Conservation (phyloP, 2,797 vertebrate genomes). For the Tokudaia muenninki region DNA sequence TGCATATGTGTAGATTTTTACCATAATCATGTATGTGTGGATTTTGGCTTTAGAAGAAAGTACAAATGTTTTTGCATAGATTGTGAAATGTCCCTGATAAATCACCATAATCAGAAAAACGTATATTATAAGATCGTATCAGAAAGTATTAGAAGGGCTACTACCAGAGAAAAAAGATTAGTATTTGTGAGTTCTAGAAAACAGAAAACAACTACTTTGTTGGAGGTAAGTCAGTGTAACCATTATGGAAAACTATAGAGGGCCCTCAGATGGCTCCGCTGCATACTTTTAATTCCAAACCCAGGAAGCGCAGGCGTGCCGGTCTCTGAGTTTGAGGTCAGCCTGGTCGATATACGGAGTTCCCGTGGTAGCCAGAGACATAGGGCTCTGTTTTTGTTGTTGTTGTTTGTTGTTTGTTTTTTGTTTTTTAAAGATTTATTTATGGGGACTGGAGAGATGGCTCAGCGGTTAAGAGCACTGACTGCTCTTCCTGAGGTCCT, state of each 20-base stretch:
- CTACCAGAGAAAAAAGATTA: background rate
- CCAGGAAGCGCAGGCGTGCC: background rate
- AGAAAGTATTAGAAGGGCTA: background rate
- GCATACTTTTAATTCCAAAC: background rate
- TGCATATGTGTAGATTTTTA: background rate
- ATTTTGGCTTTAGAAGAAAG: background rate
- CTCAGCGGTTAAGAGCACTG: too few relatives aligned
- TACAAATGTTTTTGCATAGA: background rate
- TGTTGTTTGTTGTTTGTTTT: too few relatives aligned
- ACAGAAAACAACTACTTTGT: background rate
- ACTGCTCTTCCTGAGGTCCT: too few relatives aligned
- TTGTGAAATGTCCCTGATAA: background rate
- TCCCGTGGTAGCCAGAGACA: background rate
- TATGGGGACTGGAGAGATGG: too few relatives aligned
- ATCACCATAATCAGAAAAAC: background rate
- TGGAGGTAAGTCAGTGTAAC: background rate
- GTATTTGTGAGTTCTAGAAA: background rate
- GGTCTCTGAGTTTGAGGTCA: background rate
- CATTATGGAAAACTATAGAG: background rate
- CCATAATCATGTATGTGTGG: too few relatives aligned
- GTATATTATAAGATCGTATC: background rate
- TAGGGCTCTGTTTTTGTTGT: background rate
- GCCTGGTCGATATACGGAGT: background rate
- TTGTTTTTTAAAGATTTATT: too few relatives aligned
- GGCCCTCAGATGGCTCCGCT: background rate